Percentiles rank a stretch among this genome's conserved stretches.
Conservation (phyloP, 1,140 invertebrate species). For the Trachymyrmex cornetzi region DNA sequence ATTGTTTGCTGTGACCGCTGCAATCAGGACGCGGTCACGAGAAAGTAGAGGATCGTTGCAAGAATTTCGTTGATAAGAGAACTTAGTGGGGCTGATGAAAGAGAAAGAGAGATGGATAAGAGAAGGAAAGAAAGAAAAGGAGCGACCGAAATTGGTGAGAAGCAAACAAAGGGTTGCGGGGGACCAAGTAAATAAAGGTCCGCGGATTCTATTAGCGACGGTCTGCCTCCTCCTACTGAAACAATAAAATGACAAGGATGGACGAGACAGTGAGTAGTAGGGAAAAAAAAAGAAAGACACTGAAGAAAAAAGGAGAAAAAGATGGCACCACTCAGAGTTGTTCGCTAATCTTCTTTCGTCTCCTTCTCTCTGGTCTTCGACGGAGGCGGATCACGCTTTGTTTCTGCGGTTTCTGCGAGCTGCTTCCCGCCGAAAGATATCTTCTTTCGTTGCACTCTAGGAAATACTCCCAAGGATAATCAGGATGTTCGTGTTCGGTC, state of each 20-base stretch:
- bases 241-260: conserved; percentile 66
- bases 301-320: conserved; percentile 36
- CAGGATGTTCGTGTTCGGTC: conserved; percentile 42
- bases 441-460: conserved; percentile 1
- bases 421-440: conserved; percentile 61
- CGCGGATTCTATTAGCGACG: conserved; percentile 82
- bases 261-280: conserved; percentile 21
- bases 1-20: conserved; percentile 32
- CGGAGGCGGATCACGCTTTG: conserved; percentile 76
- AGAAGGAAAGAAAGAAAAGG: neutral
- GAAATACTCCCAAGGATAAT: conserved; percentile 66
- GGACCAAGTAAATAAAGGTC: conserved; percentile 79
- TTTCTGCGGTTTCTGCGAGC: conserved; percentile 78
- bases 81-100: neutral
- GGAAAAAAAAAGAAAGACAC: conserved; percentile 1
- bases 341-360: conserved; percentile 78
- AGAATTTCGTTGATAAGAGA: conserved; percentile 60
- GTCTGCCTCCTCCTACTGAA: conserved; percentile 61
- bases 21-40: conserved; percentile 53
- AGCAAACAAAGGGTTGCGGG: conserved; percentile 71
- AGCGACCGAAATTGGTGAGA: conserved; percentile 74
- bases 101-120: conserved; percentile 16
- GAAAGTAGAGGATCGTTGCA: conserved; percentile 26
- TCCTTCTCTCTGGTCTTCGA: conserved; percentile 64
- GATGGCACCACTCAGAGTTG: conserved; percentile 73